Base-by-base conservation (phyloP, 2,888 invertebrate species). In the Cryptocheilus praepositus region DNA sequence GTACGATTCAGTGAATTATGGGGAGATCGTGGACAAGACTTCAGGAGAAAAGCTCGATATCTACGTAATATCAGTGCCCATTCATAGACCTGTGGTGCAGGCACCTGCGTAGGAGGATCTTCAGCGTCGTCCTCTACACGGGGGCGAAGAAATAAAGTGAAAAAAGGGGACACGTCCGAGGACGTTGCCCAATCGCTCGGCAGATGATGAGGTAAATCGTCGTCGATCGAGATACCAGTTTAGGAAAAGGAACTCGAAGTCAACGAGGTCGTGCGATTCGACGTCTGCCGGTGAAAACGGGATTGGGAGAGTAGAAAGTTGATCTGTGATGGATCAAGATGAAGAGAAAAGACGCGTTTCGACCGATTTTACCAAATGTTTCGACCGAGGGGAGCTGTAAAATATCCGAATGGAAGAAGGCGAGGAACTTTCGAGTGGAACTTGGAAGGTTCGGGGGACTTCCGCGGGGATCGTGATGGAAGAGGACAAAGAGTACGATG, bases 1-100 rank as follows among this genome's bases (percentile, higher is more conserved):
- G 1, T 91, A 91, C 83, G 90, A 91, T 60, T 91, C 90, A 46
- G 85, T 91, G 3, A 87, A 87, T 63, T 87, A 86, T 70, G 83
- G 81, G 3, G 90, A 90, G 70, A 89, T 90, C 70, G 84, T 84
- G 44, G 88, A 90, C 76, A 88, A 88, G 60, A 78, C 81, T 0
- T 75, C 82, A 45, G 80, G 80, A 18, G 86, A 88, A 62, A 88
- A 88, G 55, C 84, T 88, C 71, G 89, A 91, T 74, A 89, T 91
- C 51, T 91, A 88, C 74, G 90, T 91, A 22, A 90, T 90, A 69
- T 89, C 90, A 0, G 86, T 90, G 44, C 89, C 90, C 59, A 85
- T 89, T 1, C 84, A 89, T 46, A 84, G 84, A 36, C 76, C 84
- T 2, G 76, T 86, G 18, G 83, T 83, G 53, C 85, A 85, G 56